Evolutionary conservation across 2,888 invertebrate species (phyloP), one percentile per base, ranked within the genome.

Genomic region (Bombylius major): DNA sequence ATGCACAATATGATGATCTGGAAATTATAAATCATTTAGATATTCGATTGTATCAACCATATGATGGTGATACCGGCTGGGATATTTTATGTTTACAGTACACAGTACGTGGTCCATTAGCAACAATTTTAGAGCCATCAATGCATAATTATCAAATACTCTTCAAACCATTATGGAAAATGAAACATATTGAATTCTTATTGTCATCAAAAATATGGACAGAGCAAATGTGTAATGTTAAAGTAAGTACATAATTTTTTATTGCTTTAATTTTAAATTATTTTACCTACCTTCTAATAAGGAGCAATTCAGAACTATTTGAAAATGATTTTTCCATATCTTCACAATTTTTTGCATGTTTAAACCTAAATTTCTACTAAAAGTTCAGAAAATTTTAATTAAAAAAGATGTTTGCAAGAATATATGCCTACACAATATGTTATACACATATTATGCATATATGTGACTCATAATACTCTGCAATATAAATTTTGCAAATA

Each of bases 1-100:
- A 94, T 75, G 92, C 95, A 13, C 94, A 95, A 75, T 91, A 84
- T 72, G 95, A 96, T 69, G 91, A 93, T 68, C 83, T 86, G 45
- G 95, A 96, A 70, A 90, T 96, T 52, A 78, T 96, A 13, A 84
- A 87, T 64, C 78, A 95, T 23, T 76, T 98, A 42, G 93, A 94
- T 73, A 90, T 95, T 54, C 81, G 87, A 64, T 76, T 90, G 32
- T 72, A 86, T 61, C 60, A 67, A 6, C 66, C 72, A 4, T 71
- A 66, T 58, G 66, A 68, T 7, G 73, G 71, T 8, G 73, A 75
- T 46, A 67, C 67, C 45, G 73, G 73, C 7, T 73, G 73, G 73
- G 74, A 75, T 62, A 70, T 73, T 53, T 65, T 75, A 31, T 69
- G 71, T 3, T 57, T 75, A 56, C 70, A 71, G 55, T 75, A 75